phyloP scores from a whole-genome alignment of 2,888 invertebrate species.

The Toxonevra muliebris region DNA sequence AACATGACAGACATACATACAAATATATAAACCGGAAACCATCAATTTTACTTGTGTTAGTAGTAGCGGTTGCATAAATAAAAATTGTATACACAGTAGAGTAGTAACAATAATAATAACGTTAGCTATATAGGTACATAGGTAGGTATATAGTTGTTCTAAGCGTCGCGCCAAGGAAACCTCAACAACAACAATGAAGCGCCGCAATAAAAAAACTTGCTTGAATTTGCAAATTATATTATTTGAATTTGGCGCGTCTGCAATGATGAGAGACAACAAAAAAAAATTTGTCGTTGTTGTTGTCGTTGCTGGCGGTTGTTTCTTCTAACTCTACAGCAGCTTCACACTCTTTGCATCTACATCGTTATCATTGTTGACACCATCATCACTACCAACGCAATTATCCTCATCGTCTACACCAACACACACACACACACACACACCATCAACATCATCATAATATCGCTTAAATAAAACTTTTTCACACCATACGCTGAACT shows the following conservation, averaged over 20 bases:
- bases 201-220: too few relatives aligned
- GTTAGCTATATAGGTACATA: not conserved
- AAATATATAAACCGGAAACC: slow-evolving; percentile 20
- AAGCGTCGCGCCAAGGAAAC: too few relatives aligned
- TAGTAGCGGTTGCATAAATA: not conserved
- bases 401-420: slow-evolving; percentile 13
- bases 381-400: slow-evolving; percentile 17
- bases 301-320: not conserved
- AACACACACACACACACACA: not conserved
- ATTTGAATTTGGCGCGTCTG: too few relatives aligned
- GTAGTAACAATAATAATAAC: slow-evolving; percentile 10
- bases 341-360: slow-evolving; percentile 3
- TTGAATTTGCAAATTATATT: too few relatives aligned
- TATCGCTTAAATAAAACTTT: slow-evolving; percentile 16
- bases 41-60: slow-evolving; percentile 29
- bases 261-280: too few relatives aligned
- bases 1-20: slow-evolving; percentile 14
- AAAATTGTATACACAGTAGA: slow-evolving; percentile 12
- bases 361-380: not conserved
- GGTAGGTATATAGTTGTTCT: not conserved
- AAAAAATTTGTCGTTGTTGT: too few relatives aligned
- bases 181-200: too few relatives aligned
- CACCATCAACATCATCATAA: slow-evolving; percentile 3
- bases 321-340: not conserved
- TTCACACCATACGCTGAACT: slow-evolving; percentile 8